phyloP scores from a whole-genome alignment of 2,113 vertebrate genomes.

The Nothocercus julius region DNA sequence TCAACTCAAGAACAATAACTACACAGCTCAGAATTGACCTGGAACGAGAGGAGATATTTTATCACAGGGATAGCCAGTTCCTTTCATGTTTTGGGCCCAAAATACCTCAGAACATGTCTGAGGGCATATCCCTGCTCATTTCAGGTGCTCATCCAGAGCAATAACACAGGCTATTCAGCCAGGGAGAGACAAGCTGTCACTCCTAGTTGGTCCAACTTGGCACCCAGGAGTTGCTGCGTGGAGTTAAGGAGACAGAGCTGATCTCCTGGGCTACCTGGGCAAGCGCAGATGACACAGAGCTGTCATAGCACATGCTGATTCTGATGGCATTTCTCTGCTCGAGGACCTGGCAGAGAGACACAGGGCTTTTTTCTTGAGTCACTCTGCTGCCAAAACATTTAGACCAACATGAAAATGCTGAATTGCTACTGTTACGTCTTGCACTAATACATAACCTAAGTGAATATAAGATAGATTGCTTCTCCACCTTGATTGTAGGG shows the following conservation, averaged over 20 bases:
- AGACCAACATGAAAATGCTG: not conserved
- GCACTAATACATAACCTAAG: not conserved
- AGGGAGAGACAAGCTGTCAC: not conserved
- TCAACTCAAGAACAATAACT: not conserved
- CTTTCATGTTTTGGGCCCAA: not conserved
- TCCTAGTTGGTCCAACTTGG: not conserved
- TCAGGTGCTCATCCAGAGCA: not conserved
- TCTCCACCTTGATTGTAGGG: not conserved
- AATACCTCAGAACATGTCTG: not conserved
- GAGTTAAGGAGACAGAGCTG: not conserved
- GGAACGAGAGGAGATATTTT: not conserved
- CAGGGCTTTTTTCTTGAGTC: not conserved
- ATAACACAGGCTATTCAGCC: not conserved
- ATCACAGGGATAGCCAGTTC: not conserved
- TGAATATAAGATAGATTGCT: not conserved
- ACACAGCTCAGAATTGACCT: not conserved
- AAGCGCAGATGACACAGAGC: not conserved
- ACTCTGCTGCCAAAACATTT: not conserved
- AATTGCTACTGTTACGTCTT: not conserved
- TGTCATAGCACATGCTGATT: not conserved
- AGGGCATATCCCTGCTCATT: not conserved
- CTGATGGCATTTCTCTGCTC: not conserved
- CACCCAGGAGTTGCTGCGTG: too few relatives aligned
- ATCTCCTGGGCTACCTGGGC: not conserved
- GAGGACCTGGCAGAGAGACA: not conserved